Evolutionary conservation across 2,888 invertebrate species (phyloP), one percentile per base, ranked within the genome.

Genomic region (Lymantria monacha): DNA sequence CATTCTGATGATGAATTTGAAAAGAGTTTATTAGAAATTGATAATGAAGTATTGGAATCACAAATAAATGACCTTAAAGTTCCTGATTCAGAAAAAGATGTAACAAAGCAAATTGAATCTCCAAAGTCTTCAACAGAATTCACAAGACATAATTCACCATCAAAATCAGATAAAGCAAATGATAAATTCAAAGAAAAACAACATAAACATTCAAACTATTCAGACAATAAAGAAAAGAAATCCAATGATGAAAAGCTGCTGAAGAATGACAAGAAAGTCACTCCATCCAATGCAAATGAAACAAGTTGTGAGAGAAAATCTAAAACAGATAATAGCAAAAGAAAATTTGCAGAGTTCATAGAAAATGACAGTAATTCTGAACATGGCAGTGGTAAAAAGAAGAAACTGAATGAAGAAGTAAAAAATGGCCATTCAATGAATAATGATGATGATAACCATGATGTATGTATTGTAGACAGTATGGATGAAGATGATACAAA

Each of bases 1-100:
- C 94, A 94, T 74, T 92, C 93, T 68, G 93, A 95, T 84, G 93
- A 94, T 31, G 94, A 94, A 51, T 96, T 97, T 81, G 94, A 94
- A 69, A 92, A 93, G 65, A 95, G 94, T 13, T 81, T 96, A 12
- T 72, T 93, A 56, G 93, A 94, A 72, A 78, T 96, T 53, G 95
- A 96, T 83, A 92, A 92, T 63, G 72, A 87, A 55, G 77, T 85
- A 31, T 33, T 63, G 44, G 60, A 64, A 49, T 43, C 42, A 42
- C 61, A 64, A 47, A 8, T 37, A 30, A 50, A 53, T 44, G 13
- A 53, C 10, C 22, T 42, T 8, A 57, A 53, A 44, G 3, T 7
- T 30, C 13, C 1, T 36, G 11, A 45, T 9, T 38, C 46, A 44
- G 44, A 30, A 43, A 49, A 51, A 12, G 43, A 9, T 41, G 30